Evolutionary conservation across 1,140 invertebrate genomes (phyloP), one percentile per base, ranked within the genome.

Genomic region (Cherax destructor): DNA sequence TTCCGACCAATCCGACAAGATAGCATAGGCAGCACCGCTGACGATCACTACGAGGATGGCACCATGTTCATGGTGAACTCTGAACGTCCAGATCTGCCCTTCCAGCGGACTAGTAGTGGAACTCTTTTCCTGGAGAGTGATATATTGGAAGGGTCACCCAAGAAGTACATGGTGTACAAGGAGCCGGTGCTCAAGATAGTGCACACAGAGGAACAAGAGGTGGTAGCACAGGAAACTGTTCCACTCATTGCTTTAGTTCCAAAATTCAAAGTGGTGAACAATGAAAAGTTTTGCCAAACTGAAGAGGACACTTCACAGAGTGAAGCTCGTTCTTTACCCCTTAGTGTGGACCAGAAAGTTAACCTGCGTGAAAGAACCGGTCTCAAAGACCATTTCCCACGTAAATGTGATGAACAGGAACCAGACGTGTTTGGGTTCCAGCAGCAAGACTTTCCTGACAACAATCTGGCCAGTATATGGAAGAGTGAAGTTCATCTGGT

Each of bases 1-100:
- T 97, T 97, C 95, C 95, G n/a, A 88, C 97, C 97, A 4, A 97
- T 97, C 92, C 96, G 96, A 93, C 94, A 95, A 91, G 95, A 96
- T 47, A 94, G 88, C 77, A 77, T 56, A 83, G 88, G 92, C 18
- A 93, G 88, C n/a, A n/a, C 65, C 47, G 91, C 87, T 3, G 92
- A 91, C 41, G 92, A 90, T 65, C 87, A 92, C 79, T 96, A 96
- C 94, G 95, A 95, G 69, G 96, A 97, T 94, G 96, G 96, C 95
- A 96, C 93, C 96, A 95, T 94, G 95, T 95, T 91, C 94, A 96
- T 91, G 56, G 88, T 91, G 21, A 89, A 93, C 47, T 88, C n/a
- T 72, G 90, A 93, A 65, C 79, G 86, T 93, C 96, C 97, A 93
- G 94, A 95, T 72, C 94, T 96, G 52, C 95, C 95, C 13, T 94